Percentiles rank a stretch among this genome's conserved stretches.
Evolutionary conservation across 2,113 vertebrate species (phyloP).

Genomic region (Meles meles): DNA sequence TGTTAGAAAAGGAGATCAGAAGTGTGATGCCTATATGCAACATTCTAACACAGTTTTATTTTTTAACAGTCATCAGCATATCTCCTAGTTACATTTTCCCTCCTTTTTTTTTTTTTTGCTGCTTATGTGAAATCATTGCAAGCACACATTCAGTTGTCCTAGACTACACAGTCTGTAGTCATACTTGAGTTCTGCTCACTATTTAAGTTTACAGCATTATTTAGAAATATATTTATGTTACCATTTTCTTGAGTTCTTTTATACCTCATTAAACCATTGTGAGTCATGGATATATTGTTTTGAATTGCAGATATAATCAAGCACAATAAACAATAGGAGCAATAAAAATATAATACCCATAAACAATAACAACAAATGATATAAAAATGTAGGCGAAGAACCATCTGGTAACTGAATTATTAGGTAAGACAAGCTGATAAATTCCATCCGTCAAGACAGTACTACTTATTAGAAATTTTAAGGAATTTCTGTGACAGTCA

Average conservation of each 20-base stretch:
- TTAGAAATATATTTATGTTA: background rate
- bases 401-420: background rate
- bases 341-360: background rate
- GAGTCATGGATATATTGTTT: background rate
- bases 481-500: background rate
- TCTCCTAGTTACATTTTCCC: background rate
- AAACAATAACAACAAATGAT: background rate
- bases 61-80: background rate
- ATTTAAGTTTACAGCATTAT: background rate
- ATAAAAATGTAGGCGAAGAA: background rate
- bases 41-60: background rate
- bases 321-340: background rate
- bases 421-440: background rate
- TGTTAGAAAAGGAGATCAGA: background rate
- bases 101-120: background rate
- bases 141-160: background rate
- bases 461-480: background rate
- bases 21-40: background rate
- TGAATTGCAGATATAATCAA: background rate
- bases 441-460: background rate
- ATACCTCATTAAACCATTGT: background rate
- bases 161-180: background rate
- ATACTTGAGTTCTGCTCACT: background rate
- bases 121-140: background rate
- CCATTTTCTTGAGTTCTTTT: conserved; percentile 13